Percentiles rank a stretch among this genome's conserved stretches.
Conservation (phyloP, 1,140 invertebrate genomes). For the Brachystomella parvula region DNA sequence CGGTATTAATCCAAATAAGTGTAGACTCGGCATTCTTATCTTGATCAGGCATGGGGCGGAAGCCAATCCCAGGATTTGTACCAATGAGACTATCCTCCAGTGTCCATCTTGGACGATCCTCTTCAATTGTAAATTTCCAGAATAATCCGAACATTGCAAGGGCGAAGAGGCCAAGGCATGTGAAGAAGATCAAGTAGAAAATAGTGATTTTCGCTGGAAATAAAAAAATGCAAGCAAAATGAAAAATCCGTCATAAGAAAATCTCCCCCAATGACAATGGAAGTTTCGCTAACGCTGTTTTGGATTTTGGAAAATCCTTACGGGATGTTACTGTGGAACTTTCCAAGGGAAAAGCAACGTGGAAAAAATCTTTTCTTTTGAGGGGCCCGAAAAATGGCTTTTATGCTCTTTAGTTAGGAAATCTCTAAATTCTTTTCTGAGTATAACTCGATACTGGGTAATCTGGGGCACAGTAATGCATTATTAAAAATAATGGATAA, state of each 20-base stretch:
- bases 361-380: no score
- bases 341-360: no score
- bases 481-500: no score
- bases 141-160: conserved; percentile 84
- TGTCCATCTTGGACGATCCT: conserved; percentile 45
- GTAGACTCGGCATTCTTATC: conserved; percentile 81
- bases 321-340: no score
- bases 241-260: no score
- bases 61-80: conserved; percentile 43
- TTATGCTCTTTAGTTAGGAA: no score
- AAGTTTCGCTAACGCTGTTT: not conserved
- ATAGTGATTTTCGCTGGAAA: conserved; percentile 79
- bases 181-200: conserved; percentile 90
- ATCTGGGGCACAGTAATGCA: no score
- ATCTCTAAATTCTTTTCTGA: no score
- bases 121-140: conserved; percentile 75
- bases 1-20: conserved; percentile 80
- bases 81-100: conserved; percentile 16
- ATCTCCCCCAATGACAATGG: no score
- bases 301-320: not conserved
- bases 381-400: no score
- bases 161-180: conserved; percentile 77
- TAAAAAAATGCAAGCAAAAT: no score
- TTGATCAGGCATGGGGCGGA: conserved; percentile 76
- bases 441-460: no score